A percentile compares a stretch with the other conserved stretches of the same genome.
phyloP scores from a whole-genome alignment of 2,888 invertebrate genomes.

The Erynnis tages region DNA sequence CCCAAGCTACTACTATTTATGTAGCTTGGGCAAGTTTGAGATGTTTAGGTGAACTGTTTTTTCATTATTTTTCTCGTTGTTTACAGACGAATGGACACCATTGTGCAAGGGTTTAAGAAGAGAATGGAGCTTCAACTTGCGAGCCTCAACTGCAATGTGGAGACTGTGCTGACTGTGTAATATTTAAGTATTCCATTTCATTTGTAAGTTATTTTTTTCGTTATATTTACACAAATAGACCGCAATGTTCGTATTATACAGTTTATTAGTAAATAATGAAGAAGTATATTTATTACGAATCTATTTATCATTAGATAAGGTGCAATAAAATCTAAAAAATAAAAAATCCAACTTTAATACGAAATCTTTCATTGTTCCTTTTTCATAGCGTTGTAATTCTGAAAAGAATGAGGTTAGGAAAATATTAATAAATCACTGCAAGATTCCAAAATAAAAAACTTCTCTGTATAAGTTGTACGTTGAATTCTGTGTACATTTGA shows the following conservation, averaged over 20 bases:
- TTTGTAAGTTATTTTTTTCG: neutral
- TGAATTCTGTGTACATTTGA: too few species aligned
- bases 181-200: neutral
- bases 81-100: conserved; percentile 83
- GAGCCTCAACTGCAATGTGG: conserved; percentile 80
- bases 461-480: too few species aligned
- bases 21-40: too few species aligned
- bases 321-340: neutral
- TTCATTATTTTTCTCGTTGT: conserved; percentile 30
- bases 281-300: neutral
- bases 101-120: conserved; percentile 83
- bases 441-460: too few species aligned
- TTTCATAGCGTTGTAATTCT: conserved; percentile 48
- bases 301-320: conserved; percentile 6
- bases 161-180: conserved; percentile 70
- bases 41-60: neutral
- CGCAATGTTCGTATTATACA: too few species aligned
- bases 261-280: neutral
- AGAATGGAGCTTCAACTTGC: conserved; percentile 86
- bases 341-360: conserved; percentile 19
- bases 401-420: conserved; percentile 35
- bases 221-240: neutral
- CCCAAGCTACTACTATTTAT: too few species aligned
- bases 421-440: too few species aligned
- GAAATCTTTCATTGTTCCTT: conserved; percentile 33